A percentile compares a stretch with the other conserved stretches of the same genome.
Conservation (phyloP, 2,888 invertebrate species). For the Pseudococcus viburni region DNA sequence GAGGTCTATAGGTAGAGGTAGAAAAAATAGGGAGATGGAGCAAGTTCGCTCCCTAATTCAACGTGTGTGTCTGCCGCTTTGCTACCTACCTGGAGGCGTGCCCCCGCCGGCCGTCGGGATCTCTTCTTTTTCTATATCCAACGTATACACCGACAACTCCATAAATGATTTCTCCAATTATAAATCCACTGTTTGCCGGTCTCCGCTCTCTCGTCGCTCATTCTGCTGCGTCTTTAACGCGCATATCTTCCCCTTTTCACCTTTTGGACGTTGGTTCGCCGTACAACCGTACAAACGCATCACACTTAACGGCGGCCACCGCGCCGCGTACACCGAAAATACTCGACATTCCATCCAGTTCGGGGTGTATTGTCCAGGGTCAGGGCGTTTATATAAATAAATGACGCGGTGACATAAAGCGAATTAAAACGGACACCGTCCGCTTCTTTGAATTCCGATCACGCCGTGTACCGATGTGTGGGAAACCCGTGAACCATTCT, state of each 20-base stretch:
- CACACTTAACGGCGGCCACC: not conserved
- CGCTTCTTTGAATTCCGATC: constrained; percentile 50
- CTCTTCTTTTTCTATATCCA: not conserved
- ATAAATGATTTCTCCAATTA: constrained; percentile 64
- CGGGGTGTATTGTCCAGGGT: constrained; percentile 61
- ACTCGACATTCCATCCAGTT: constrained; percentile 59
- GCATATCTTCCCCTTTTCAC: too few species aligned
- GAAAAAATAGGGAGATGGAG: constrained; percentile 26
- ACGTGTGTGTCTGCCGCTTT: constrained; percentile 65
- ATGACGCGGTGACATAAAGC: constrained; percentile 44
- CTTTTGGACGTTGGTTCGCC: not conserved
- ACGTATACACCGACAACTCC: constrained; percentile 52
- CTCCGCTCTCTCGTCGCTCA: not conserved
- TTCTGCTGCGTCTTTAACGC: too few species aligned
- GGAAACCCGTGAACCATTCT: constrained; percentile 42
- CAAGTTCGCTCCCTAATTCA: constrained; percentile 65
- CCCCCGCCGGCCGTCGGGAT: constrained; percentile 50
- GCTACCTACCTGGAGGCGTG: constrained; percentile 64
- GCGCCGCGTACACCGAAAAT: not conserved
- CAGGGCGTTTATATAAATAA: constrained; percentile 59
- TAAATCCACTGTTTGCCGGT: constrained; percentile 24
- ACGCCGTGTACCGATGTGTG: not conserved
- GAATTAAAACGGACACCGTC: constrained; percentile 37
- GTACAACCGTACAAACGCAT: not conserved
- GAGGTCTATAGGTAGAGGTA: not conserved